Evolutionary conservation across 2,888 invertebrate species (phyloP).

Genomic region (Atherix ibis): DNA sequence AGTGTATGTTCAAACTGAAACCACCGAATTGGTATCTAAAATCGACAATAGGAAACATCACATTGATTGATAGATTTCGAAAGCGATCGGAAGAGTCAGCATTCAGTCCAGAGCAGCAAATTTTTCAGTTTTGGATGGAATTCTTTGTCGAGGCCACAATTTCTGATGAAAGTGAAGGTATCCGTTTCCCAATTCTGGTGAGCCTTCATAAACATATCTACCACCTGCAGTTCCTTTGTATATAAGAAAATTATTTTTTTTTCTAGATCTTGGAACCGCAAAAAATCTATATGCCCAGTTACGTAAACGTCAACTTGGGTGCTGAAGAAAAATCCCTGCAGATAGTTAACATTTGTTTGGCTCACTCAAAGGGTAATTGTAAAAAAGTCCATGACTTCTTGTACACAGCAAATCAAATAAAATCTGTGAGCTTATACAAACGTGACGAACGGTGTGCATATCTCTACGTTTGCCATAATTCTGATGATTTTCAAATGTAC

Average conservation of each 20-base stretch:
- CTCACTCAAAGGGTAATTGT: slow-evolving; percentile 59
- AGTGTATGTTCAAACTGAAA: slow-evolving; percentile 81
- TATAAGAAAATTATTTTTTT: slow-evolving; percentile 1
- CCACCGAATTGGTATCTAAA: slow-evolving; percentile 91
- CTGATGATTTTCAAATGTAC: slow-evolving; percentile 97
- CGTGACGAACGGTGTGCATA: slow-evolving; percentile 91
- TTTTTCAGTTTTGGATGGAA: slow-evolving; percentile 97
- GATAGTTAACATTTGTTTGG: slow-evolving; percentile 71
- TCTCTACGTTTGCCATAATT: slow-evolving; percentile 94
- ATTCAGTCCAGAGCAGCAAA: slow-evolving; percentile 63
- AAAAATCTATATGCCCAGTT: slow-evolving; percentile 87
- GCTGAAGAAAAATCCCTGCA: slow-evolving; percentile 86
- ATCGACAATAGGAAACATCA: slow-evolving; percentile 91
- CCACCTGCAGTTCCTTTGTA: neutral
- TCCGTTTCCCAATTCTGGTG: slow-evolving; percentile 60
- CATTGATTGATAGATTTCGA: slow-evolving; percentile 80
- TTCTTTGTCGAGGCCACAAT: slow-evolving; percentile 92
- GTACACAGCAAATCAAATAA: slow-evolving; percentile 59
- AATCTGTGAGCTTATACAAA: slow-evolving; percentile 68
- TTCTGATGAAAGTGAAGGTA: slow-evolving; percentile 58
- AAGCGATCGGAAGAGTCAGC: slow-evolving; percentile 59
- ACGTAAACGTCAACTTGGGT: slow-evolving; percentile 86
- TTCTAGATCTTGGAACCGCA: slow-evolving; percentile 70
- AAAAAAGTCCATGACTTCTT: slow-evolving; percentile 86
- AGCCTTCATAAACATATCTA: slow-evolving; percentile 7